These are phyloP conservation scores for Malaclemys terrapin DNA, from an alignment of 2,113 vertebrate genomes.

Conservation along the genomic window DNA sequence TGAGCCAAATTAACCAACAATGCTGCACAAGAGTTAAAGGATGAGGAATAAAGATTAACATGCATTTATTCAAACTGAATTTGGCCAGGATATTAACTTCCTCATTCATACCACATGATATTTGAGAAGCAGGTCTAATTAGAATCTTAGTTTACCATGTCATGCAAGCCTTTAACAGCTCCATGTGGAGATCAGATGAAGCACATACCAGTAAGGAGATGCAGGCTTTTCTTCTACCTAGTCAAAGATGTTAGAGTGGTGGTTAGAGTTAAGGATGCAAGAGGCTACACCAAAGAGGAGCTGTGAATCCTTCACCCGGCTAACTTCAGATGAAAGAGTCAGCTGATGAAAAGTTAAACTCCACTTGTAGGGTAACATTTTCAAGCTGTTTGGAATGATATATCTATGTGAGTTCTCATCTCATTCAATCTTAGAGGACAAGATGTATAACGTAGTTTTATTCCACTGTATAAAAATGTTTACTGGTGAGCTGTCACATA, in stretches of 20 bases:
- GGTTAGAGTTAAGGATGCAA: background rate
- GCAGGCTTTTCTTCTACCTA: background rate
- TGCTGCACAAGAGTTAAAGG: background rate
- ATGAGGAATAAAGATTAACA: no score
- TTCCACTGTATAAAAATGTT: background rate
- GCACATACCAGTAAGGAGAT: rapidly evolving
- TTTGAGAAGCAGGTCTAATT: no score
- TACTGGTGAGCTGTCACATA: background rate
- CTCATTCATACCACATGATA: no score
- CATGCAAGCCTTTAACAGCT: no score
- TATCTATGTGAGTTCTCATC: background rate
- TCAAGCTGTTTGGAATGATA: no score
- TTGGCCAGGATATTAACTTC: no score
- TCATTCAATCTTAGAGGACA: background rate
- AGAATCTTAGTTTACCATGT: no score
- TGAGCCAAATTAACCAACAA: background rate
- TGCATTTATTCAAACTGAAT: no score
- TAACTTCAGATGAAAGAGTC: no score
- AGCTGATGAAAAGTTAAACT: background rate
- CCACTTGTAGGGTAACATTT: background rate
- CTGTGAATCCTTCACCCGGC: no score
- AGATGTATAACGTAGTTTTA: background rate
- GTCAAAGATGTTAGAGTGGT: no score
- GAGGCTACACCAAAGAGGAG: background rate
- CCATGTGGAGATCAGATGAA: no score